A percentile compares a stretch with the other conserved stretches of the same genome.
These are phyloP conservation scores for Apis dorsata DNA, from an alignment of 1,140 invertebrate genomes.

Conservation along the genomic window DNA sequence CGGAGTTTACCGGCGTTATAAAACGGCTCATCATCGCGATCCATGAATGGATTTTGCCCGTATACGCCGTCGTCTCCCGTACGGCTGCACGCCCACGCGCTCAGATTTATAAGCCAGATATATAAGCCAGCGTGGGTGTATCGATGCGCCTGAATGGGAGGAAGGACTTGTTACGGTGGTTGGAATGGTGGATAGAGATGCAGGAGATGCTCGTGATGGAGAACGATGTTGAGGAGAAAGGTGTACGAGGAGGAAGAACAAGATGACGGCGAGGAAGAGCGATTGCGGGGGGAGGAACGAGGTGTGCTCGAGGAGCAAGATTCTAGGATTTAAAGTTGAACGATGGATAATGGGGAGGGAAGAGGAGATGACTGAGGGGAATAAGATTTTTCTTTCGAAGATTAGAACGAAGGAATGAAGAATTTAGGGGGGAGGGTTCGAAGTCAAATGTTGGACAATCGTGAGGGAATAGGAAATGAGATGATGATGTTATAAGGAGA, in stretches of 20 bases:
- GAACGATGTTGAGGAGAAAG: not conserved
- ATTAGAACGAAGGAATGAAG: too few relatives aligned
- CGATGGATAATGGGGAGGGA: too few relatives aligned
- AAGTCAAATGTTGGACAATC: too few relatives aligned
- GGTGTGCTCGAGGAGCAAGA: too few relatives aligned
- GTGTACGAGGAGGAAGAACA: not conserved
- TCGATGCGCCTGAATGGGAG: slow-evolving; percentile 43
- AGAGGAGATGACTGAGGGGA: too few relatives aligned
- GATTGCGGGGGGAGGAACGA: too few relatives aligned
- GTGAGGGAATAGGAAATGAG: too few relatives aligned
- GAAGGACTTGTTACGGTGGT: slow-evolving; percentile 46
- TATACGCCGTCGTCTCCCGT: not conserved
- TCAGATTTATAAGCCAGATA: slow-evolving; percentile 35
- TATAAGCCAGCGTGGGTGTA: slow-evolving; percentile 30
- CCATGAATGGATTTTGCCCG: slow-evolving; percentile 37
- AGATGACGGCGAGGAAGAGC: too few relatives aligned
- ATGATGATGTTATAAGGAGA: too few relatives aligned
- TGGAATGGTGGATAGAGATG: not conserved
- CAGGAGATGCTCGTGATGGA: not conserved
- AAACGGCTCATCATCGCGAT: slow-evolving; percentile 7
- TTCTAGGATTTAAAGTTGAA: too few relatives aligned
- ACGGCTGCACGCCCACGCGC: slow-evolving; percentile 15
- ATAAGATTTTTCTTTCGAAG: too few relatives aligned
- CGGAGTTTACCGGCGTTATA: not conserved
- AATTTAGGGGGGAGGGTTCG: too few relatives aligned